Conservation (phyloP, 2,113 vertebrate species). For the Ivindomyrus marchei region DNA sequence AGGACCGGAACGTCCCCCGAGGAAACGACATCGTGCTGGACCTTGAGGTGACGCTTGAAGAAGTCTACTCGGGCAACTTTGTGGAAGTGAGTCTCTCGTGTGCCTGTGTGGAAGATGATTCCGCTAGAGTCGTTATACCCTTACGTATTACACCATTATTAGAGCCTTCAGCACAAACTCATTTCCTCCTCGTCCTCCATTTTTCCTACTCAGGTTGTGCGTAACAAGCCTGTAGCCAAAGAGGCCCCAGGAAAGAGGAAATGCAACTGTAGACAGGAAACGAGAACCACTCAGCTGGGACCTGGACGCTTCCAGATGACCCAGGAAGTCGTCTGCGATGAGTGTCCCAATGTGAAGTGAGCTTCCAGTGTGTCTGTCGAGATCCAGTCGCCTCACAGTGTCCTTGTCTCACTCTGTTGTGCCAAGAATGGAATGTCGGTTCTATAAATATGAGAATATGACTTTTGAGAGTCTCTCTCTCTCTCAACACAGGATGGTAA, state of each 20-base stretch:
- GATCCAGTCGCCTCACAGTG: not conserved
- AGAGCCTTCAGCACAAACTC: not conserved
- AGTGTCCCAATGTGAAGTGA: slow-evolving; percentile 96
- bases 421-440: not conserved
- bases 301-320: slow-evolving; percentile 98
- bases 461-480: not conserved
- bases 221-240: slow-evolving; percentile 91
- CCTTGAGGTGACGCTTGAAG: slow-evolving; percentile 94
- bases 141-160: not conserved
- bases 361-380: slow-evolving; percentile 33
- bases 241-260: slow-evolving; percentile 93
- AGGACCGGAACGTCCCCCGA: slow-evolving; percentile 91
- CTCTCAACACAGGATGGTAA: slow-evolving; percentile 71
- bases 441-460: not conserved
- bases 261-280: slow-evolving; percentile 96
- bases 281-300: slow-evolving; percentile 94
- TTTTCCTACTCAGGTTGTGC: slow-evolving; percentile 71
- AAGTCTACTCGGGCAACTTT: slow-evolving; percentile 97
- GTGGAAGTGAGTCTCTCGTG: slow-evolving; percentile 74
- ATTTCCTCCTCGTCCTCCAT: not conserved
- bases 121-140: not conserved
- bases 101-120: not conserved
- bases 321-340: slow-evolving; percentile 94
- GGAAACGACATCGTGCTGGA: slow-evolving; percentile 95
- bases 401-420: not conserved